A percentile compares a stretch with the other conserved stretches of the same genome.
Evolutionary conservation across 2,797 vertebrate species (phyloP).

Genomic region (Schizopygopsis malacanthus): DNA sequence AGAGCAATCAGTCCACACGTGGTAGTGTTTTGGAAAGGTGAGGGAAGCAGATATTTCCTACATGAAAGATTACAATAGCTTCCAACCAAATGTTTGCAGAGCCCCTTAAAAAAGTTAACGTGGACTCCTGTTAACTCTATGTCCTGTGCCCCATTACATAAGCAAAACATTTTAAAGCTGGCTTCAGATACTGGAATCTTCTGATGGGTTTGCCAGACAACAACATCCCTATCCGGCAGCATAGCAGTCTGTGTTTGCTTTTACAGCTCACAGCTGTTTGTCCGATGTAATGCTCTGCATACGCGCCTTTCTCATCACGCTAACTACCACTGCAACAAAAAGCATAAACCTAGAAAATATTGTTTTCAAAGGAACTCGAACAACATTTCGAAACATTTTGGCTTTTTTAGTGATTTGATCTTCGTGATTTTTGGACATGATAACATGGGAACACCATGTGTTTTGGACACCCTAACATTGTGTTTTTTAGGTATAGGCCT

Average conservation of each 20-base stretch:
- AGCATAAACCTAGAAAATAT: not conserved
- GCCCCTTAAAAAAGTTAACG: not conserved
- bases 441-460: not conserved
- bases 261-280: slow-evolving; percentile 71
- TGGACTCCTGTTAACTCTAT: not conserved
- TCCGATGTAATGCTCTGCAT: slow-evolving; percentile 52
- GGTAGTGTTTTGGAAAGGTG: not conserved
- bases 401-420: not conserved
- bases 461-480: not conserved
- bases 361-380: not conserved
- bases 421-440: not conserved
- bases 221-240: slow-evolving; percentile 66
- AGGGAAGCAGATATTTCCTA: not conserved
- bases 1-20: not conserved
- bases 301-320: slow-evolving; percentile 6
- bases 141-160: slow-evolving; percentile 5
- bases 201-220: slow-evolving; percentile 61
- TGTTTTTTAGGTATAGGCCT: not conserved
- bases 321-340: not conserved
- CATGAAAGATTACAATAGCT: not conserved
- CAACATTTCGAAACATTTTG: no score
- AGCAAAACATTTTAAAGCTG: slow-evolving; percentile 13
- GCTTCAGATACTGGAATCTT: slow-evolving; percentile 14
- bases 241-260: slow-evolving; percentile 57
- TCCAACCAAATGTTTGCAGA: not conserved